Evolutionary conservation across 2,888 invertebrate species (phyloP).

Genomic region (Drosophila mimetica): DNA sequence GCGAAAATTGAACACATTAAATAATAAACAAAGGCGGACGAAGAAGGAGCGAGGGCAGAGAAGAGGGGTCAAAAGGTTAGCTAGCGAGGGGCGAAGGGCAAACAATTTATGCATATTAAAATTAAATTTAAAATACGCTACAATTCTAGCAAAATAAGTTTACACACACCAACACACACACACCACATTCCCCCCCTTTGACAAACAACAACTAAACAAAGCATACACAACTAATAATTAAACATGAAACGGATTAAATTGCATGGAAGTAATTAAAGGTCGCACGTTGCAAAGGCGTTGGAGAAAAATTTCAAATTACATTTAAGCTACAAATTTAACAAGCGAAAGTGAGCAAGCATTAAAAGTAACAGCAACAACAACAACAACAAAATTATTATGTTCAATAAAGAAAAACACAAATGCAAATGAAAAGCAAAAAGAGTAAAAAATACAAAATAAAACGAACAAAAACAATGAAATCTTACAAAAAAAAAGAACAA

Average conservation of each 20-base stretch:
- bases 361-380: conserved; percentile 56
- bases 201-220: conserved; percentile 2
- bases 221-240: conserved; percentile 31
- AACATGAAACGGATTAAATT: conserved; percentile 28
- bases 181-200: background rate
- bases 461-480: conserved; percentile 72
- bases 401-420: conserved; percentile 81
- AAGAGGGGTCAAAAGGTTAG: conserved; percentile 28
- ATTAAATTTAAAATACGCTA: conserved; percentile 65
- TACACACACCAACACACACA: conserved; percentile 26
- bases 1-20: conserved; percentile 24
- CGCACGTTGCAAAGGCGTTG: conserved; percentile 29
- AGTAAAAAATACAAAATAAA: conserved; percentile 46
- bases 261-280: conserved; percentile 41
- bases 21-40: conserved; percentile 19
- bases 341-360: conserved; percentile 73
- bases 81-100: conserved; percentile 33
- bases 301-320: conserved; percentile 62
- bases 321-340: conserved; percentile 45
- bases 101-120: conserved; percentile 67
- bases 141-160: conserved; percentile 53
- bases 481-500: conserved; percentile 58
- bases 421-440: conserved; percentile 35
- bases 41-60: background rate
- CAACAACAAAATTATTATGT: conserved; percentile 81